Evolutionary conservation across 92 coral and sea anemone species (phyloP).

Genomic region (Porites divaricata): DNA sequence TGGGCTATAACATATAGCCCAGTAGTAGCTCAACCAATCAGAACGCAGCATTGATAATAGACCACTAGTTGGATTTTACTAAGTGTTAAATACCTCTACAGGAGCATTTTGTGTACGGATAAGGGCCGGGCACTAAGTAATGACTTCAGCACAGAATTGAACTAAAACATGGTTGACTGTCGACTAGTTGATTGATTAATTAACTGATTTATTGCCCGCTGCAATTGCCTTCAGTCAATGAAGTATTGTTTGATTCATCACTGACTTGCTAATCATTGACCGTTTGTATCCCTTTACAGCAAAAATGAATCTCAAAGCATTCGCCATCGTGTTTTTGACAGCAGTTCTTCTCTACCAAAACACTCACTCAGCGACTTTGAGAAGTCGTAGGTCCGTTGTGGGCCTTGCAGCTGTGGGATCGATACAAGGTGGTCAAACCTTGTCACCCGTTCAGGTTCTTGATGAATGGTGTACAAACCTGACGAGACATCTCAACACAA

Average conservation of each 20-base stretch:
- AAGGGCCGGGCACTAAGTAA: too few species aligned
- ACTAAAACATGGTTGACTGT: not conserved
- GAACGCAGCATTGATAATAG: too few species aligned
- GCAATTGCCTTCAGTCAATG: not conserved
- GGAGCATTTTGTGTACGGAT: too few species aligned
- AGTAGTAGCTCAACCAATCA: too few species aligned
- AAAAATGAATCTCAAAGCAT: not conserved
- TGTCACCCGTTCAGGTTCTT: conserved; percentile 22
- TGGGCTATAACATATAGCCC: too few species aligned
- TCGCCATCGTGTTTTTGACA: not conserved
- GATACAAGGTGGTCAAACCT: not conserved
- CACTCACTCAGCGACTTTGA: conserved; percentile 2
- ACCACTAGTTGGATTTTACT: too few species aligned
- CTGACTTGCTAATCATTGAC: not conserved
- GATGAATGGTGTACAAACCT: conserved; percentile 60
- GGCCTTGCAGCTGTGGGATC: conserved; percentile 1
- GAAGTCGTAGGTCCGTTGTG: not conserved
- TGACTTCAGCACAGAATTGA: too few species aligned
- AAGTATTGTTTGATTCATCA: not conserved
- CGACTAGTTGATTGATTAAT: not conserved
- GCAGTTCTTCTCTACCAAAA: not conserved
- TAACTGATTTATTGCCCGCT: not conserved
- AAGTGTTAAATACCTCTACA: too few species aligned
- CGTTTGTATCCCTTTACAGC: not conserved
- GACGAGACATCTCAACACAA: conserved; percentile 50